A percentile compares a stretch with the other conserved stretches of the same genome.
These are phyloP conservation scores for Chaetodon trifasciatus DNA, from an alignment of 2,797 vertebrate genomes.

Conservation along the genomic window DNA sequence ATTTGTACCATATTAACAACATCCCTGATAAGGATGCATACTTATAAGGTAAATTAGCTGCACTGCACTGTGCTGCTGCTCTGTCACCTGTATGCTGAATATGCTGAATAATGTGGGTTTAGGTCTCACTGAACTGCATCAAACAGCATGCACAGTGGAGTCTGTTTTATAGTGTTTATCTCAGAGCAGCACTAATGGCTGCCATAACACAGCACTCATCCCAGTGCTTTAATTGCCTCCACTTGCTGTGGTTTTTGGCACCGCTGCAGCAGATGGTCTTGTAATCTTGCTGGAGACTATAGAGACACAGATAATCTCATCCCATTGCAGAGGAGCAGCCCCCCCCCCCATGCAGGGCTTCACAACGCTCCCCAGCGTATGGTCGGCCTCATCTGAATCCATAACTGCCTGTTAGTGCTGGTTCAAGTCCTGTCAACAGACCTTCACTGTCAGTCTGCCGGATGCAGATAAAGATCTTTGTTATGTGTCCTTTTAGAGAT, in stretches of 20 bases:
- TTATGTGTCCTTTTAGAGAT: no score
- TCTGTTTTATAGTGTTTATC: background rate
- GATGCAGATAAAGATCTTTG: background rate
- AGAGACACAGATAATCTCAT: constrained; percentile 63
- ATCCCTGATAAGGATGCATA: no score
- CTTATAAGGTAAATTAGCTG: no score
- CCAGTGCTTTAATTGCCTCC: constrained; percentile 59
- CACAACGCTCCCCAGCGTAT: background rate
- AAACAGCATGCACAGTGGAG: background rate
- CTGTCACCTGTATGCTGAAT: no score
- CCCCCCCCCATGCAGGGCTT: background rate
- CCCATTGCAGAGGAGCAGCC: constrained; percentile 29
- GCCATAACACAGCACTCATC: background rate
- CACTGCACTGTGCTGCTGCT: no score
- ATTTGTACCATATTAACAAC: no score
- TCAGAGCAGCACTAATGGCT: background rate
- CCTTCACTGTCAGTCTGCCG: background rate
- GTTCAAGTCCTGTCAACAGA: background rate
- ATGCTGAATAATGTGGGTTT: no score
- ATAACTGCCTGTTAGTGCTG: background rate
- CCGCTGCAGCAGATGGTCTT: constrained; percentile 64
- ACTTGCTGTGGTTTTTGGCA: constrained; percentile 46
- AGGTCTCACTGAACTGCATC: background rate
- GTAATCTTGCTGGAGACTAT: constrained; percentile 64
- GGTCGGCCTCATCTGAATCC: background rate